Percentiles rank a stretch among this genome's conserved stretches.
Conservation (phyloP, 2,888 invertebrate species). For the Noctua janthe region DNA sequence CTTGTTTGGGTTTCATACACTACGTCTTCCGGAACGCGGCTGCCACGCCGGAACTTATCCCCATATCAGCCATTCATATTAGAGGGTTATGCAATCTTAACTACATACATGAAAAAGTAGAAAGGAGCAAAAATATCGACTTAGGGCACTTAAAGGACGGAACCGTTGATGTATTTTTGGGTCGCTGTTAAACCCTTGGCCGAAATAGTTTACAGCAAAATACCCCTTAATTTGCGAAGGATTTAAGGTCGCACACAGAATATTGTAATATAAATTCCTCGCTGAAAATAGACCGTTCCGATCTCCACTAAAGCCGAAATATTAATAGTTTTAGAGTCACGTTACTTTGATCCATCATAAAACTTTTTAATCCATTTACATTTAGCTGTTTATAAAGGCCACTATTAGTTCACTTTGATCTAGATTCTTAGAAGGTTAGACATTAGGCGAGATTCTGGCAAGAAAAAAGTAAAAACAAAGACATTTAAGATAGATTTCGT, state of each 20-base stretch:
- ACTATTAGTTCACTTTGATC: not conserved
- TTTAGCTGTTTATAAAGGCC: not conserved
- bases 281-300: not conserved
- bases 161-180: slow-evolving; percentile 25
- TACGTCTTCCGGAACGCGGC: not conserved
- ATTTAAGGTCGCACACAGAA: slow-evolving; percentile 1
- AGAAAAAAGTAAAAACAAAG: not conserved
- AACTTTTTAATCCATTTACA: not conserved
- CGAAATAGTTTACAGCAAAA: slow-evolving; percentile 33
- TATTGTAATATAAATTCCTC: slow-evolving; percentile 10
- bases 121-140: not conserved
- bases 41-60: not conserved
- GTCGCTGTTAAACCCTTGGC: not conserved
- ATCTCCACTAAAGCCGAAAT: not conserved
- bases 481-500: not conserved
- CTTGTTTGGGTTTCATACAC: too few relatives aligned
- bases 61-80: not conserved
- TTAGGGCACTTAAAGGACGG: not conserved
- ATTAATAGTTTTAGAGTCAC: not conserved
- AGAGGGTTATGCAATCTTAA: slow-evolving; percentile 12
- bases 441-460: too few relatives aligned
- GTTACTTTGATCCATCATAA: not conserved
- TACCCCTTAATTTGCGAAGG: slow-evolving; percentile 7
- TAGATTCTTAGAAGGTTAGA: not conserved
- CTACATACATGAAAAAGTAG: not conserved